phyloP scores from a whole-genome alignment of 2,113 vertebrate species.

The Festucalex cinctus region DNA sequence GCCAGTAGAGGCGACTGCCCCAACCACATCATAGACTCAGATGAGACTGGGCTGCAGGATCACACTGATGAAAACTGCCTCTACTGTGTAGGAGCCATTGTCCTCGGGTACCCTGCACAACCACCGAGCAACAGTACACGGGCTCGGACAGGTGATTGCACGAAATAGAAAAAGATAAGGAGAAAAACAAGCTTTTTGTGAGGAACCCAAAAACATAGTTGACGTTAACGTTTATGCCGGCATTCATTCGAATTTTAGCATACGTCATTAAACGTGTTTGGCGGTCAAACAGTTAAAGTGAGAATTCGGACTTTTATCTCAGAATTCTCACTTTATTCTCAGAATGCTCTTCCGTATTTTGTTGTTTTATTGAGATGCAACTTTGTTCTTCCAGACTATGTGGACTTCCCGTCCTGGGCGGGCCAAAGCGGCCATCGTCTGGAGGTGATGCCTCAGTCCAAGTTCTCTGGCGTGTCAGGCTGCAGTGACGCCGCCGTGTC shows the following conservation, averaged over 20 bases:
- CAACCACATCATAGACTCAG: constrained; percentile 81
- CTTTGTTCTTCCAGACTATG: constrained; percentile 76
- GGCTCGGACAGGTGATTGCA: constrained; percentile 78
- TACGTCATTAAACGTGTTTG: too few species aligned
- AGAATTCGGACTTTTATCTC: too few species aligned
- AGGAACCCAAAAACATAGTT: too few species aligned
- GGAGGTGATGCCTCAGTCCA: constrained; percentile 89
- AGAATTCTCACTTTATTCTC: too few species aligned
- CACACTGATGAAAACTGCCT: constrained; percentile 95
- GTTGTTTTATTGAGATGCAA: background rate
- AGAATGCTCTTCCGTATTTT: too few species aligned
- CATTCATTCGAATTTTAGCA: too few species aligned
- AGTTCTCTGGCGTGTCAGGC: constrained; percentile 92
- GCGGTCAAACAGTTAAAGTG: too few species aligned
- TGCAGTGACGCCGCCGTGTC: constrained; percentile 91
- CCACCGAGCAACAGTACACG: constrained; percentile 80
- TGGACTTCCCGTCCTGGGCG: constrained; percentile 93
- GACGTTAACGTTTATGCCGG: too few species aligned
- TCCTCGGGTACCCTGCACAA: constrained; percentile 84
- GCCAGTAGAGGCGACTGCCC: constrained; percentile 82
- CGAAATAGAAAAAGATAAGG: too few species aligned
- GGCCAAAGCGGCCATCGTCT: constrained; percentile 86
- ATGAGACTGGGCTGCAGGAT: constrained; percentile 93
- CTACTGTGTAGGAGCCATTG: constrained; percentile 87
- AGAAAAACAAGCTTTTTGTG: too few species aligned